Evolutionary conservation across 2,113 vertebrate species (phyloP).

Genomic region (Corvus moneduloides): DNA sequence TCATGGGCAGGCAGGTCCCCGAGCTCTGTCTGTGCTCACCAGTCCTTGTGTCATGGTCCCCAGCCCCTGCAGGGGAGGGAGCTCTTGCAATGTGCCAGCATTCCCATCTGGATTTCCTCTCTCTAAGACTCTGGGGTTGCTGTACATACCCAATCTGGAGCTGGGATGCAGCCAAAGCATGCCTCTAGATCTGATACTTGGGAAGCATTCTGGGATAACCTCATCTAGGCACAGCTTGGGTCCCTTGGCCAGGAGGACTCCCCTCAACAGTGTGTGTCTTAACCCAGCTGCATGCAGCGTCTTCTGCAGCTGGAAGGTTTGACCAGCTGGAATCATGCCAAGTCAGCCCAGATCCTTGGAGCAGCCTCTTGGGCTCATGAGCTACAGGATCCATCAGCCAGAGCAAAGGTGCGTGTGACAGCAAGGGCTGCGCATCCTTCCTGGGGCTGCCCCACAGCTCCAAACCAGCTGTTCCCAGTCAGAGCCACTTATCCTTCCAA

Average conservation of each 20-base stretch:
- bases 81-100: background rate
- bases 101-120: slow-evolving; percentile 38
- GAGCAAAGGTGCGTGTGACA: background rate
- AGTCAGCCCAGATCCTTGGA: background rate
- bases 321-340: background rate
- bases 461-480: slow-evolving; percentile 3
- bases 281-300: background rate
- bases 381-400: background rate
- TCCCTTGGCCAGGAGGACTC: background rate
- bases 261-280: background rate
- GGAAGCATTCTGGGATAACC: slow-evolving; percentile 45
- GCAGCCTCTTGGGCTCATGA: rapidly evolving
- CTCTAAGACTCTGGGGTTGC: slow-evolving; percentile 1
- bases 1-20: background rate
- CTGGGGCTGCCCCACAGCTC: background rate
- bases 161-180: slow-evolving; percentile 31
- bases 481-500: background rate
- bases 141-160: background rate
- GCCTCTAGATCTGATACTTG: slow-evolving; percentile 36
- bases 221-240: slow-evolving; percentile 36
- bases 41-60: background rate
- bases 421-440: background rate
- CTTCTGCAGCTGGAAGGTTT: background rate
- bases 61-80: background rate
- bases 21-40: background rate